Conservation (phyloP, 2,113 vertebrate species). For the Pardalotus punctatus region DNA sequence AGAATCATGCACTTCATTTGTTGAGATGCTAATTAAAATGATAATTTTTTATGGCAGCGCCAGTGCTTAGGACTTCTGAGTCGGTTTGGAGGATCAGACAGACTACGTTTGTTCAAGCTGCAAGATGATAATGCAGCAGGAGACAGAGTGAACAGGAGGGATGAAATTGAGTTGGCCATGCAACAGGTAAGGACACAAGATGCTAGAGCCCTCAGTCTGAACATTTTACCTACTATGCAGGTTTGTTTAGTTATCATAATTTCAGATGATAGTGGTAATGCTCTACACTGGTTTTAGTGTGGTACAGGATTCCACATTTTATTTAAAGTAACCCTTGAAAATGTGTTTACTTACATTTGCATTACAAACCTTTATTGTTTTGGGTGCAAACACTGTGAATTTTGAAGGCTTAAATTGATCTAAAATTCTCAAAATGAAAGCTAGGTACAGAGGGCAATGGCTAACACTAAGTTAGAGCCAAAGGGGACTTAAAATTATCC, state of each 20-base stretch:
- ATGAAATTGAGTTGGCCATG: constrained; percentile 91
- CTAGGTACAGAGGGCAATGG: background rate
- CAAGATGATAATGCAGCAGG: constrained; percentile 81
- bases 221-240: background rate
- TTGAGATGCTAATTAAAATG: background rate
- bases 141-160: constrained; percentile 83
- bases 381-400: background rate
- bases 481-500: background rate
- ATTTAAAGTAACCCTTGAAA: background rate
- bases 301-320: background rate
- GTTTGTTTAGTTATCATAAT: background rate
- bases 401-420: background rate
- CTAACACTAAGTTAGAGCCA: background rate
- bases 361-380: background rate
- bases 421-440: background rate
- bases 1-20: background rate
- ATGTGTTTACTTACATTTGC: background rate
- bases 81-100: constrained; percentile 90
- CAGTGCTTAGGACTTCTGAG: constrained; percentile 88
- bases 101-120: constrained; percentile 85
- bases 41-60: constrained; percentile 72
- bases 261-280: background rate
- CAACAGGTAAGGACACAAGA: constrained; percentile 81
- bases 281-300: background rate
- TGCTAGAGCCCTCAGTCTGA: background rate